phyloP scores from a whole-genome alignment of 2,797 vertebrate genomes.

The Harpagifer antarcticus region DNA sequence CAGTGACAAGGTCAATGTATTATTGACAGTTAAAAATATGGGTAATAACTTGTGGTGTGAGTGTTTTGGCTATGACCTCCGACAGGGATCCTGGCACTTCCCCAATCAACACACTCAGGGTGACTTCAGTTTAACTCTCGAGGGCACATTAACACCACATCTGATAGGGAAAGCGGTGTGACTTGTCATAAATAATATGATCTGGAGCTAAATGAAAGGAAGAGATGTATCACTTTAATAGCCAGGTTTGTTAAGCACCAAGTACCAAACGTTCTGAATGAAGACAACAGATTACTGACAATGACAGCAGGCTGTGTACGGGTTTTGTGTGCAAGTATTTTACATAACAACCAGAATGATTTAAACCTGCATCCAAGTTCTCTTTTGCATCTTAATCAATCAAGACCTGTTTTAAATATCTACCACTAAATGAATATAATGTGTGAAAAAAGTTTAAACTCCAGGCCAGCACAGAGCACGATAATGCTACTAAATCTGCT shows the following conservation, averaged over 20 bases:
- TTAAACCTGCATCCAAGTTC: not conserved
- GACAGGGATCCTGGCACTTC: conserved; percentile 35
- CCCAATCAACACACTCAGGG: conserved; percentile 27
- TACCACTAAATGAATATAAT: conserved; percentile 3
- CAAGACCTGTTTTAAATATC: not conserved
- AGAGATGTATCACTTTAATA: conserved; percentile 20
- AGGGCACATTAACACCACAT: conserved; percentile 29
- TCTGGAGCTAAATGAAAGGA: conserved; percentile 11
- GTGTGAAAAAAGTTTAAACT: not conserved
- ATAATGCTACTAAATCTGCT: too few species aligned
- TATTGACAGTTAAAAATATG: conserved; percentile 64
- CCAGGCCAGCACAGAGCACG: not conserved
- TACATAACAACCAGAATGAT: not conserved
- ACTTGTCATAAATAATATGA: conserved; percentile 23
- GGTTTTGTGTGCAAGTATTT: not conserved
- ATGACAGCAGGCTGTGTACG: not conserved
- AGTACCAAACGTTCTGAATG: not conserved
- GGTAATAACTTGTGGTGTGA: conserved; percentile 52
- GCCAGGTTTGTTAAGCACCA: conserved; percentile 19
- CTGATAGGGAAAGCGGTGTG: conserved; percentile 23
- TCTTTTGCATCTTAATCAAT: conserved; percentile 1
- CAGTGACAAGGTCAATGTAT: conserved; percentile 64
- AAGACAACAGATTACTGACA: not conserved
- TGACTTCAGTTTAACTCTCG: conserved; percentile 26
- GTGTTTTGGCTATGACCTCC: conserved; percentile 58